Conservation (phyloP, 2,888 invertebrate species). For the Pogonocherus hispidulus region DNA sequence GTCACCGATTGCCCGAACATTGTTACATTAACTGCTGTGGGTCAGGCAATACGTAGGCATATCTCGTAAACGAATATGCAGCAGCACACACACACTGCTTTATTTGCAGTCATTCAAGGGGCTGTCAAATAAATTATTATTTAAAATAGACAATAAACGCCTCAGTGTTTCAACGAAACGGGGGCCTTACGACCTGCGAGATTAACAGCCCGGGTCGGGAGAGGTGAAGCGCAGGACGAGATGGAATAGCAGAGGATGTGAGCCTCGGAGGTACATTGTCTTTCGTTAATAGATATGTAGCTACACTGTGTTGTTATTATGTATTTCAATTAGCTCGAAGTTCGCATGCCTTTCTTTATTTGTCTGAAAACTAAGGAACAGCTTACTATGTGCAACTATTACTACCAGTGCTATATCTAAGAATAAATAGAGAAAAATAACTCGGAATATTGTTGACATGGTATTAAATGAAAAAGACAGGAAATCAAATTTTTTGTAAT, state of each 20-base stretch:
- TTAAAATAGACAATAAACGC: slow-evolving; percentile 22
- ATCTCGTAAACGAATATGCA: background rate
- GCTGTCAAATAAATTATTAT: slow-evolving; percentile 30
- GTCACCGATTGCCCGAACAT: background rate
- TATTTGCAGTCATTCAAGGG: slow-evolving; percentile 10
- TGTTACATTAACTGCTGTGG: background rate
- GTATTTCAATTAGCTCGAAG: background rate
- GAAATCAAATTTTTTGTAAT: no score
- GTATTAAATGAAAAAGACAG: no score
- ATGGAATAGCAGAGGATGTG: background rate
- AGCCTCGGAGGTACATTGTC: background rate
- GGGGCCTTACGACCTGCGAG: slow-evolving; percentile 11
- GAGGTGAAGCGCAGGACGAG: slow-evolving; percentile 4
- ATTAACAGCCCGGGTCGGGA: slow-evolving; percentile 21
- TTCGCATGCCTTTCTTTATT: no score
- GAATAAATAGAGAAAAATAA: no score
- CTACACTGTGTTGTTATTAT: background rate
- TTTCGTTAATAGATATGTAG: background rate
- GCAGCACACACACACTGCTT: background rate
- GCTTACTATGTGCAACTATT: no score
- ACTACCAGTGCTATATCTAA: no score
- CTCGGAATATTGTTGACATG: no score
- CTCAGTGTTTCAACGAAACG: slow-evolving; percentile 21
- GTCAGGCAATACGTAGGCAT: background rate
- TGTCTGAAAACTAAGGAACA: no score